Percentiles rank a stretch among this genome's conserved stretches.
phyloP scores from a whole-genome alignment of 2,888 invertebrate genomes.

The Gnatocerus cornutus region DNA sequence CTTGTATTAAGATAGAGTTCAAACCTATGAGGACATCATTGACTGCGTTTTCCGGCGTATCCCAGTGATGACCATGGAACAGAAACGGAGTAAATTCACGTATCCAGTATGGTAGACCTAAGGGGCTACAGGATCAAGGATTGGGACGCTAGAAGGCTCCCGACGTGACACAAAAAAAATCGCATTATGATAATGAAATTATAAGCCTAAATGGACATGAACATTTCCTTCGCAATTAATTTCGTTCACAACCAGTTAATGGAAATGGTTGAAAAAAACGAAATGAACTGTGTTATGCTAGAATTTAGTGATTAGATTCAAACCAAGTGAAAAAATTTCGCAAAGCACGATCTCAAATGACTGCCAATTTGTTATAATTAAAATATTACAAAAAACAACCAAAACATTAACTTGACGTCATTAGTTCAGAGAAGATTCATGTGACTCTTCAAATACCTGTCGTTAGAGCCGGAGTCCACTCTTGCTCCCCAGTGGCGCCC shows the following conservation, averaged over 20 bases:
- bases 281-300: constrained; percentile 22
- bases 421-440: background rate
- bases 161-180: constrained; percentile 39
- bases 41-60: constrained; percentile 65
- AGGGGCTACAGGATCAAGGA: constrained; percentile 34
- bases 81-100: constrained; percentile 65
- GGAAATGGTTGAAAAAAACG: constrained; percentile 15
- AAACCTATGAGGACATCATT: constrained; percentile 72
- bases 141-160: constrained; percentile 38
- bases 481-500: constrained; percentile 97
- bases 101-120: constrained; percentile 27
- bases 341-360: constrained; percentile 46
- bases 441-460: constrained; percentile 79
- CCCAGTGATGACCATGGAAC: constrained; percentile 66
- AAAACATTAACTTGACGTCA: constrained; percentile 35
- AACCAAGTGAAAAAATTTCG: constrained; percentile 43
- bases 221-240: constrained; percentile 17
- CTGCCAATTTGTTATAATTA: constrained; percentile 40
- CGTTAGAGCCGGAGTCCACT: constrained; percentile 96
- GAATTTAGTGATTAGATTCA: constrained; percentile 37
- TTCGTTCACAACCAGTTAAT: constrained; percentile 28
- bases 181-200: constrained; percentile 35
- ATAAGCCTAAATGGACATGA: constrained; percentile 43
- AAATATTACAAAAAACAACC: constrained; percentile 38
- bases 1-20: constrained; percentile 58